phyloP scores from a whole-genome alignment of 2,113 vertebrate genomes.

The Phylloscopus trochiloides region DNA sequence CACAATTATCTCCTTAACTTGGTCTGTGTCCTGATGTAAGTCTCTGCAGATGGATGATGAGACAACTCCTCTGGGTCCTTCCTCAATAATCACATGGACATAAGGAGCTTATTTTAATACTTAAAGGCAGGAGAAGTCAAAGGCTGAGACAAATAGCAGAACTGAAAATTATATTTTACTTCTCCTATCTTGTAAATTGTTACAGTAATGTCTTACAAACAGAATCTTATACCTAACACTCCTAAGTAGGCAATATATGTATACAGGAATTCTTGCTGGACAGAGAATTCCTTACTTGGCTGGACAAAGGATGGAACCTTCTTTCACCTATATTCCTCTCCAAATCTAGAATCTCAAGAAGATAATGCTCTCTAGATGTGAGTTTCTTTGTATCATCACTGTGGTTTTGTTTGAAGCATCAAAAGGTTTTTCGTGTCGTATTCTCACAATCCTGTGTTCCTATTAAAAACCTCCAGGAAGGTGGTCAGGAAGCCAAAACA shows the following conservation, averaged over 20 bases:
- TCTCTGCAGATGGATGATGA: neutral
- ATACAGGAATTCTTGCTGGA: neutral
- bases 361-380: neutral
- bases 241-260: accelerated
- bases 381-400: neutral
- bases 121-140: neutral
- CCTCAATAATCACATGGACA: neutral
- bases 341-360: neutral
- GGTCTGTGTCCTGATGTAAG: neutral
- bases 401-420: neutral
- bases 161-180: neutral
- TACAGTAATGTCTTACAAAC: neutral
- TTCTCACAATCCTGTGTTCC: neutral
- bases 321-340: neutral
- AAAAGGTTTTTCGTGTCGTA: neutral
- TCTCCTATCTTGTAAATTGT: neutral
- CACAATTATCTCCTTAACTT: neutral
- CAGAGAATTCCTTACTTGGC: neutral
- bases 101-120: neutral
- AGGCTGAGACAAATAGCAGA: neutral
- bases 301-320: neutral
- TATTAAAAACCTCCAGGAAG: neutral
- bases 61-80: neutral
- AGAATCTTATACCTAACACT: neutral
- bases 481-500: neutral